Evolutionary conservation across 2,113 vertebrate genomes (phyloP).

Genomic region (Perognathus longimembris): DNA sequence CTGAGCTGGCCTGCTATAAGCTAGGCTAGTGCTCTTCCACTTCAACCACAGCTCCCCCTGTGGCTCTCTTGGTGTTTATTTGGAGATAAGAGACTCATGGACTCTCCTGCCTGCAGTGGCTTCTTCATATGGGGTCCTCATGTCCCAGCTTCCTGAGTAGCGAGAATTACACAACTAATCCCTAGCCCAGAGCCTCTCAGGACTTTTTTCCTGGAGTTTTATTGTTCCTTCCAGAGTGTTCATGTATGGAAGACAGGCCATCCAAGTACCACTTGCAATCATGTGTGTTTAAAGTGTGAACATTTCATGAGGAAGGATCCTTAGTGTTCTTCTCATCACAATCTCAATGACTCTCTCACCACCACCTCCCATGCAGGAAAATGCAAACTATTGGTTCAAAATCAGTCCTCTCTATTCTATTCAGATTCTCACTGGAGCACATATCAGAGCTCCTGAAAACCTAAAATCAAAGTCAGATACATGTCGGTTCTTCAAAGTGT

Average conservation of each 20-base stretch:
- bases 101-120: too few species aligned
- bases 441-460: not conserved
- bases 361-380: not conserved
- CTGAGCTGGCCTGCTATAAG: too few species aligned
- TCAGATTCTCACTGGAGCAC: not conserved
- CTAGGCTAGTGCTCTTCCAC: too few species aligned
- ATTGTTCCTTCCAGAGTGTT: not conserved
- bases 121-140: too few species aligned
- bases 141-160: too few species aligned
- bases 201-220: not conserved
- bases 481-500: not conserved
- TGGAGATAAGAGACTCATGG: too few species aligned
- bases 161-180: too few species aligned
- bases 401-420: not conserved
- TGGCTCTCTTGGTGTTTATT: too few species aligned
- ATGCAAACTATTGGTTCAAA: not conserved
- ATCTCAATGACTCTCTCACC: not conserved
- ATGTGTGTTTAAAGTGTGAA: too few species aligned
- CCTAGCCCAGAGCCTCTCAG: too few species aligned
- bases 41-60: too few species aligned
- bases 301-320: not conserved
- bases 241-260: not conserved
- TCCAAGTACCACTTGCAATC: not conserved
- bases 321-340: not conserved
- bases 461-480: not conserved